Conservation (phyloP, 2,113 vertebrate genomes). For the Suncus etruscus region DNA sequence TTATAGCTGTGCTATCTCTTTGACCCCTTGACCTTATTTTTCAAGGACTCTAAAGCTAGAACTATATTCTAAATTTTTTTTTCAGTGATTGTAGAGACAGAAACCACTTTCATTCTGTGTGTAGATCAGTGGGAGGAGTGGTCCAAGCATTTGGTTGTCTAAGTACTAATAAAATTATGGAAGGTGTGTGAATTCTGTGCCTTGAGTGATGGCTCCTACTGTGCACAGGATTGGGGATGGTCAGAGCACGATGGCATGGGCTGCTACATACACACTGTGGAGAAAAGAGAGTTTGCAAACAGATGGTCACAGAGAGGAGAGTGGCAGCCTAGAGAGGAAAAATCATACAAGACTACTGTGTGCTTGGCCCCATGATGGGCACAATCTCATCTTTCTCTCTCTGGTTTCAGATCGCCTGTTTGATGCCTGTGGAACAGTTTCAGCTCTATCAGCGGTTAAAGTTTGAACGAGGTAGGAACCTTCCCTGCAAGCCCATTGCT, state of each 20-base stretch:
- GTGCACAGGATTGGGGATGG: not conserved
- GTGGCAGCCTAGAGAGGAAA: not conserved
- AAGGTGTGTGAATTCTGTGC: not conserved
- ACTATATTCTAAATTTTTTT: not conserved
- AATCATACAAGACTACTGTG: not conserved
- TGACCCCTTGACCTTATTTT: not conserved
- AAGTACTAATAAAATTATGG: not conserved
- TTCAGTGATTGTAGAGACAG: not conserved
- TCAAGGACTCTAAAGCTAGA: conserved; percentile 38
- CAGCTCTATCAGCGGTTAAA: conserved; percentile 93
- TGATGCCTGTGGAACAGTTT: conserved; percentile 91
- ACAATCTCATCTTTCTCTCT: conserved; percentile 69
- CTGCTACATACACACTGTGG: not conserved
- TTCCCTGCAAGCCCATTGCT: not conserved
- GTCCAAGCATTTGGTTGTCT: not conserved
- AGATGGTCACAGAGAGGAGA: not conserved
- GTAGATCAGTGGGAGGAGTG: not conserved
- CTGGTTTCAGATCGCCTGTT: conserved; percentile 92
- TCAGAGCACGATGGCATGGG: not conserved
- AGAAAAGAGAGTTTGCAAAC: not conserved
- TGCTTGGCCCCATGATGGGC: accelerated
- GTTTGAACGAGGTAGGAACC: conserved; percentile 94
- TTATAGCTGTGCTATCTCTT: no score
- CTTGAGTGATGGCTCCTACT: not conserved
- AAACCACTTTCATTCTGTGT: not conserved